Evolutionary conservation across 2,888 invertebrate species (phyloP), one percentile per base, ranked within the genome.

Genomic region (Apamea monoglypha): DNA sequence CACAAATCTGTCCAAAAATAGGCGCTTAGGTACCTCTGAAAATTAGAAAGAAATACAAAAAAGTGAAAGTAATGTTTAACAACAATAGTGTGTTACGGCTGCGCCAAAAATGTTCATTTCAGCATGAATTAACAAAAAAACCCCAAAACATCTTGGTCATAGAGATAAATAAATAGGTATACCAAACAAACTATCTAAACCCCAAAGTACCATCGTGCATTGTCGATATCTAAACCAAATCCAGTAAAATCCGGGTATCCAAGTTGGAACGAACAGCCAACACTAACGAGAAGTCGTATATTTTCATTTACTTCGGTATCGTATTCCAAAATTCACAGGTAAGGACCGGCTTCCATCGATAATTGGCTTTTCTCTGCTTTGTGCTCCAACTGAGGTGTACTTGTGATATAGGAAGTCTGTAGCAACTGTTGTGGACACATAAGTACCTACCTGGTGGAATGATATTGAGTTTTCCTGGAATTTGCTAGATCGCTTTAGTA

Each of bases 281-380:
- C 72, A 81, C 80, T 80, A 88, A 90, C 89, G 75, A 79, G 83
- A 82, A 71, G 68, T 85, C 89, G 80, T 88, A 85, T 78, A 90
- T 90, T 89, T 87, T 85, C 90, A 88, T 88, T 90, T 89, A 85
- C 63, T 84, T 77, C 68, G 56, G 59, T 76, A 56, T 73, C 67
- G 79, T 74, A 76, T 78, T 81, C 74, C 85, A 79, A 80, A 87
- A 83, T 88, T 78, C 89, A 69, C 74, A 83, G 82, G 81, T 83
- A 80, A 80, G 82, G 79, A 72, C 83, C 72, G 61, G 87, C 81
- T 78, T 78, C 76, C 73, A 67, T 87, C 89, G 71, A 81, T 88
- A 88, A 88, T 88, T 85, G 89, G 85, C 87, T 90, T 89, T 83
- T 66, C 83, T 78, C 72, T 78, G 81, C 84, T 88, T 90, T 82